Evolutionary conservation across 2,888 invertebrate genomes (phyloP), one percentile per base, ranked within the genome.

Genomic region (Melieria crassipennis): DNA sequence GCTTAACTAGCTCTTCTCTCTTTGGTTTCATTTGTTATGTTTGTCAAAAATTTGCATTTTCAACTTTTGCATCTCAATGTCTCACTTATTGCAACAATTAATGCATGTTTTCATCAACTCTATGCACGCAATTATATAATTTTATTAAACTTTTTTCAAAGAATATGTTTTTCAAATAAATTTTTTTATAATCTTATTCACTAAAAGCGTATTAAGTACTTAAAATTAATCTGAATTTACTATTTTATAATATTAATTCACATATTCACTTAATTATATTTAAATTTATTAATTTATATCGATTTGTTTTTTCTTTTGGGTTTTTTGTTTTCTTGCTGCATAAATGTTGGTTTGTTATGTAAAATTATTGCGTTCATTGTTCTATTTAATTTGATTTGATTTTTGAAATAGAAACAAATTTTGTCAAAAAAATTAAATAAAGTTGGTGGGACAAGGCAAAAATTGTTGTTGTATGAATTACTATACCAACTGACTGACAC

Each of bases 141-240:
- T 65, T 65, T 56, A 45, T 65, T 42, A 65, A 16, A 30, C 11
- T 47, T 57, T 48, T 62, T 66, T 73, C 58, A 69, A 62, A 67
- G 46, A 69, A 57, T 48, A 71, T 61, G 55, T 71, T 70, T 72
- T 50, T 50, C 3, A 9, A 50, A 10, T 50, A 50, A 50, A 50
- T 10, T 70, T 73, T 78, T 84, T 79, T 81, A 85, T 83, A 84
- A 83, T 84, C 86, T 86, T 86, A 86, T 74, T 74, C 79, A 80
- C 84, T 86, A 86, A 81, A 86, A 86, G 85, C 85, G 86, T 86
- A 86, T 85, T 84, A 82, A 83, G 84, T 85, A 85, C 85, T 60
- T 60, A 60, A 60, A 43, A 7, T 42, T 60, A 60, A 60, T 45
- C 9, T 30, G 7, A 10, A 60, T 9, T 10, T 30, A 42, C 42